Percentiles rank a stretch among this genome's conserved stretches.
These are phyloP conservation scores for Atrina japonica DNA, from an alignment of 2,888 invertebrate genomes.

Conservation along the genomic window DNA sequence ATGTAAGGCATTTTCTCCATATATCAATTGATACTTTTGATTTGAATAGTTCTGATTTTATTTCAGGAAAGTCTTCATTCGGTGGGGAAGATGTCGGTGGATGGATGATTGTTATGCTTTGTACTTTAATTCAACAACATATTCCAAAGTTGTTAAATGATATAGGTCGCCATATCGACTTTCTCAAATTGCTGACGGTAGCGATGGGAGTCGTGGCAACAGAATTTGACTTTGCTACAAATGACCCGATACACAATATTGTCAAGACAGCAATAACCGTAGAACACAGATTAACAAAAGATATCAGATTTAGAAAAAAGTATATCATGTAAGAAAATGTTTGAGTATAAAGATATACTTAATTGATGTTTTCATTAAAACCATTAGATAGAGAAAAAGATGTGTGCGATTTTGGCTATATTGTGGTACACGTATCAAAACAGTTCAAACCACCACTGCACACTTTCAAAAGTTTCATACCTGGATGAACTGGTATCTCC, in stretches of 20 bases:
- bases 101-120: background rate
- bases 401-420: too few relatives aligned
- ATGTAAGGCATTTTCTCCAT: too few relatives aligned
- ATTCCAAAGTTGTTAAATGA: too few relatives aligned
- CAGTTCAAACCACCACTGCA: too few relatives aligned
- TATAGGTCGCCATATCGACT: background rate
- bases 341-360: too few relatives aligned
- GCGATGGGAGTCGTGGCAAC: background rate
- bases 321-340: too few relatives aligned
- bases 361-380: too few relatives aligned
- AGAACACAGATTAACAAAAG: constrained; percentile 11
- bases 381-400: too few relatives aligned
- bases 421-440: too few relatives aligned
- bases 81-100: background rate
- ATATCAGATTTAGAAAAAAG: constrained; percentile 20
- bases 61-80: constrained; percentile 1
- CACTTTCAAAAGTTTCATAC: too few relatives aligned
- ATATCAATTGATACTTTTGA: too few relatives aligned
- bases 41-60: background rate
- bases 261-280: background rate
- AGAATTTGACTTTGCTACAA: background rate
- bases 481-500: too few relatives aligned
- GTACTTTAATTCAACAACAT: background rate
- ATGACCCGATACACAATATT: background rate
- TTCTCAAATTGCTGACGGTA: constrained; percentile 1